phyloP scores from a whole-genome alignment of 2,888 invertebrate genomes.

The Hypomecis punctinalis region DNA sequence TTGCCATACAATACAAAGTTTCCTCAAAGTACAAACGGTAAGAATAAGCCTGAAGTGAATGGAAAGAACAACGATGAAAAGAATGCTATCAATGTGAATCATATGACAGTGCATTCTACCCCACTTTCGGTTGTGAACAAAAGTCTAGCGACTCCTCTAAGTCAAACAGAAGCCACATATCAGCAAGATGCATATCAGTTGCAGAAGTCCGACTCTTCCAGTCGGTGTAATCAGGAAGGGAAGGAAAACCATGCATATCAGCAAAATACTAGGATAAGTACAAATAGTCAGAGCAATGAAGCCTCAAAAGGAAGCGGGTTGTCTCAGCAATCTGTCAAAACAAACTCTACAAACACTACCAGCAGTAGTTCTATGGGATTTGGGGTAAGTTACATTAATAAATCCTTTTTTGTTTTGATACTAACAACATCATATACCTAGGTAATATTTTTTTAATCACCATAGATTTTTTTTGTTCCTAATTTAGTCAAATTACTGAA shows the following conservation, averaged over 20 bases:
- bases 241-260: conserved; percentile 85
- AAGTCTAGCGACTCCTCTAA: conserved; percentile 87
- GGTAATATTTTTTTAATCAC: too few species aligned
- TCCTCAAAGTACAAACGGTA: conserved; percentile 84
- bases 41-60: conserved; percentile 72
- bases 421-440: not conserved
- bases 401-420: conserved; percentile 42
- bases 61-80: conserved; percentile 74
- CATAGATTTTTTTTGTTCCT: too few species aligned
- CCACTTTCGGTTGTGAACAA: conserved; percentile 85
- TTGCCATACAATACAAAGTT: conserved; percentile 96
- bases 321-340: conserved; percentile 67
- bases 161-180: conserved; percentile 84
- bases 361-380: conserved; percentile 78
- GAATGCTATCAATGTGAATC: conserved; percentile 77
- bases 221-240: conserved; percentile 81
- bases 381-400: conserved; percentile 67
- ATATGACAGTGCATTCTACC: conserved; percentile 84
- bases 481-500: too few species aligned
- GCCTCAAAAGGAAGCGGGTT: conserved; percentile 65
- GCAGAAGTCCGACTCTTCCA: conserved; percentile 82
- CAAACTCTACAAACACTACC: conserved; percentile 72
- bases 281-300: conserved; percentile 74
- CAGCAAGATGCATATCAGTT: conserved; percentile 83
- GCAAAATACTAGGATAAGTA: conserved; percentile 77